Evolutionary conservation across 2,113 vertebrate species (phyloP).

Genomic region (Gnathonemus longibarbis): DNA sequence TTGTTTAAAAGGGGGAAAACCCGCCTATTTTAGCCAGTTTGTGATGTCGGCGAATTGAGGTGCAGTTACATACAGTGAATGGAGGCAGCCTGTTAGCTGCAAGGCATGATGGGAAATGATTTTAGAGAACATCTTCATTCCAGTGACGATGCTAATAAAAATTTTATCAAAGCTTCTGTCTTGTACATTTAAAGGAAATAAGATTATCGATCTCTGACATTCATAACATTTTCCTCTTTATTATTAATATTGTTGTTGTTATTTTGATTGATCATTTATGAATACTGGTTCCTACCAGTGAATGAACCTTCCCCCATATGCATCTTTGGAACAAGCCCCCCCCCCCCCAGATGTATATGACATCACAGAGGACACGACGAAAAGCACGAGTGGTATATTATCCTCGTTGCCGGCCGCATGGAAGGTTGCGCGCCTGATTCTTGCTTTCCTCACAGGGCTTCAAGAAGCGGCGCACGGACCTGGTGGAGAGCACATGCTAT

Average conservation of each 20-base stretch:
- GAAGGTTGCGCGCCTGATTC: background rate
- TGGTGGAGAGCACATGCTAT: background rate
- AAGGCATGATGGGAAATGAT: background rate
- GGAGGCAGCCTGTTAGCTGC: background rate
- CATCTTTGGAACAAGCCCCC: background rate
- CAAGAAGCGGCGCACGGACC: background rate
- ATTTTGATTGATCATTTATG: background rate
- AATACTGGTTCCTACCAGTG: background rate
- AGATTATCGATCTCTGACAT: background rate
- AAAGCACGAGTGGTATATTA: background rate
- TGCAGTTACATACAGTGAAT: background rate
- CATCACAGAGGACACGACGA: background rate
- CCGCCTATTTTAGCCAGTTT: background rate
- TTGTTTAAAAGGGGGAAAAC: background rate
- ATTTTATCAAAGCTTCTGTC: background rate
- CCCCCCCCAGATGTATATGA: background rate
- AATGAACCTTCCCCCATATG: background rate
- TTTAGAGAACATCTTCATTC: background rate
- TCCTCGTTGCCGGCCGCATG: background rate
- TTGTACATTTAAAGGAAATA: background rate
- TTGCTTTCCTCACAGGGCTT: background rate
- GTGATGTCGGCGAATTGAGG: background rate
- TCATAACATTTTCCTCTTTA: background rate
- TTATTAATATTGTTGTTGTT: background rate
- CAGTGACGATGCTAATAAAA: background rate